phyloP scores from a whole-genome alignment of 2,888 invertebrate genomes.

The Raillietiella orientalis region DNA sequence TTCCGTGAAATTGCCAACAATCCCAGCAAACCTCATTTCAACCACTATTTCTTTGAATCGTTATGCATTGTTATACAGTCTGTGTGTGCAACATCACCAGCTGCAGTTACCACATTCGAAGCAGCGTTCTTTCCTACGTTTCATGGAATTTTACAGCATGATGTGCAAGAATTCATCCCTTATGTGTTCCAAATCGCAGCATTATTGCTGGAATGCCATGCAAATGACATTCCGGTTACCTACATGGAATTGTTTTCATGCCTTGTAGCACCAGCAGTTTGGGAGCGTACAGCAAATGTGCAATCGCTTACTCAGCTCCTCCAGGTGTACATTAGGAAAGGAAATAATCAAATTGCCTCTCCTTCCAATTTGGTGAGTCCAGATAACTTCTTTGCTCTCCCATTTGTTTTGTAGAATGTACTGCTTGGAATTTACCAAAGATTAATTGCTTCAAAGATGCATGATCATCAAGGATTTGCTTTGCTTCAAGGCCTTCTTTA shows the following conservation, averaged over 20 bases:
- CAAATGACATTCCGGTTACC: constrained; percentile 31
- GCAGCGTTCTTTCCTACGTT: constrained; percentile 76
- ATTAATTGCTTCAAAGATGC: constrained; percentile 66
- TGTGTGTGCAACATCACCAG: constrained; percentile 35
- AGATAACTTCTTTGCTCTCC: no score
- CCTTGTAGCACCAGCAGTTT: constrained; percentile 55
- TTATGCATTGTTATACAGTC: constrained; percentile 22
- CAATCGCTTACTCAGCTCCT: constrained; percentile 71
- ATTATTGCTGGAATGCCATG: constrained; percentile 36
- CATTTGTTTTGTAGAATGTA: constrained; percentile 10
- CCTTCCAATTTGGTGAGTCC: constrained; percentile 35
- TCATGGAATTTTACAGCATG: constrained; percentile 70
- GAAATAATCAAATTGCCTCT: constrained; percentile 27
- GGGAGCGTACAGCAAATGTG: constrained; percentile 78
- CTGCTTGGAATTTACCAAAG: constrained; percentile 84
- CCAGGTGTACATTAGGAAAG: constrained; percentile 46
- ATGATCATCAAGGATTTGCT: constrained; percentile 87
- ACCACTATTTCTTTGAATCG: constrained; percentile 91
- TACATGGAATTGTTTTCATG: constrained; percentile 73
- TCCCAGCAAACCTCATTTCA: constrained; percentile 72
- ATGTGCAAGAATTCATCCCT: constrained; percentile 81
- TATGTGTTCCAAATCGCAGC: constrained; percentile 95
- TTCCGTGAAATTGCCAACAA: constrained; percentile 55
- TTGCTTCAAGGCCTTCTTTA: constrained; percentile 55
- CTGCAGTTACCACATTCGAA: constrained; percentile 58